Percentiles rank a stretch among this genome's conserved stretches.
Conservation (phyloP, 2,797 vertebrate species). For the Antennarius maculatus region DNA sequence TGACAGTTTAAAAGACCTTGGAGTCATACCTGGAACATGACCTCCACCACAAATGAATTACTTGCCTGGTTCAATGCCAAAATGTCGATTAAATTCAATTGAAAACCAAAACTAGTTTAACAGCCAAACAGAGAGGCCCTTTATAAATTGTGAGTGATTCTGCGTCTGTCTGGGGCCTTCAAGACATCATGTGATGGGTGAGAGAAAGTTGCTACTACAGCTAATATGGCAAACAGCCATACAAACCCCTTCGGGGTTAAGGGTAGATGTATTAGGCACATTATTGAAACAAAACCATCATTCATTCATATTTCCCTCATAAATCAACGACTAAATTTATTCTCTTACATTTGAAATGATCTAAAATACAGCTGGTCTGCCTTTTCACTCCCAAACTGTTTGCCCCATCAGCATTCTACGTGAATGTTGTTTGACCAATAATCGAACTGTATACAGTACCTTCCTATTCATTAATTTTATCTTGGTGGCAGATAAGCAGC, state of each 20-base stretch:
- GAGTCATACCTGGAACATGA: conserved; percentile 14
- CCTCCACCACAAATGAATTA: conserved; percentile 1
- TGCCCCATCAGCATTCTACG: conserved; percentile 3
- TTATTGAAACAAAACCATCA: conserved; percentile 23
- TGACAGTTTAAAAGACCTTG: neutral
- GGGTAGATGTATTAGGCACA: conserved; percentile 10
- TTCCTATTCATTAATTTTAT: too few species aligned
- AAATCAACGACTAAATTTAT: conserved; percentile 13
- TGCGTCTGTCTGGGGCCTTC: conserved; percentile 24
- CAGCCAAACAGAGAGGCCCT: conserved; percentile 31
- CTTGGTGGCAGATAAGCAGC: too few species aligned
- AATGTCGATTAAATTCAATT: conserved; percentile 32
- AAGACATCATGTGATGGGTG: conserved; percentile 61
- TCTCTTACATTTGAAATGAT: conserved; percentile 16
- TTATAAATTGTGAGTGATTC: conserved; percentile 28
- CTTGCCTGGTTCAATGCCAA: conserved; percentile 1
- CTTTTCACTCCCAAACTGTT: conserved; percentile 14
- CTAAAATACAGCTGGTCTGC: neutral
- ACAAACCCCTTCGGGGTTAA: conserved; percentile 29
- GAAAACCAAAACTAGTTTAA: conserved; percentile 23
- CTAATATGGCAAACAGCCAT: conserved; percentile 26
- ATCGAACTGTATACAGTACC: too few species aligned
- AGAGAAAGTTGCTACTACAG: conserved; percentile 49
- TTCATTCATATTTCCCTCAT: conserved; percentile 6
- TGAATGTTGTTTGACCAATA: too few species aligned